Evolutionary conservation across 1,140 invertebrate genomes (phyloP), one percentile per base, ranked within the genome.

Genomic region (Trichonephila clavipes): DNA sequence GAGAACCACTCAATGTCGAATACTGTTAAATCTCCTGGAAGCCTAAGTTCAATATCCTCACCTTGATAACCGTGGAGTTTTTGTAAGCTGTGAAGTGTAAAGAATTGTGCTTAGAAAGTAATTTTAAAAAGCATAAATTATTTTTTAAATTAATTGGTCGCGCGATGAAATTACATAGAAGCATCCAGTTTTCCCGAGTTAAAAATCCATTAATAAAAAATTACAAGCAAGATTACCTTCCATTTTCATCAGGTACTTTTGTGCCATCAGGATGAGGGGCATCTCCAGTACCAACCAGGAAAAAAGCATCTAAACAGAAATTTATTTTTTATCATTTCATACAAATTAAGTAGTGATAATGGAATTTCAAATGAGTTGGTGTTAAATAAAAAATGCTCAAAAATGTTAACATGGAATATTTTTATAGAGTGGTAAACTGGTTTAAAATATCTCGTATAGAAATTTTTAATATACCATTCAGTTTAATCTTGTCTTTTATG

Each of bases 181-280:
- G 2, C 24, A 24, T 24, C 12, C 1, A 28, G 66, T 4, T 69
- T 28, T 1, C 66, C 1, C 10, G 21, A 51, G 51, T 12, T 10
- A 10, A 10, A 51, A 51, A 51, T 51, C 51, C 2, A 51, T 51
- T 51, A 51, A 51, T 12, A 24, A 24, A 24, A 69, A 24, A 12
- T 34, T 28, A 28, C 28, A 28, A 40, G 64, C 24, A 59, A 72
- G 16, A 91, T 69, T 69, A 98, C 98, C 98, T 99, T 97, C 98
- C 98, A 94, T 97, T 97, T 96, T 99, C 98, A 96, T 99, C 98
- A 3, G 98, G 98, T 93, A 99, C 97, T 96, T 98, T 98, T 61
- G 95, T 96, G 1, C 98, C 98, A 94, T 98, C 97, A 16, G 97
- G 96, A 7, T 97, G 97, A 0, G 98, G 98, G 95, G 98, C 97